Evolutionary conservation across 2,888 invertebrate species (phyloP).

Genomic region (Drosophila nr. perissopoda): DNA sequence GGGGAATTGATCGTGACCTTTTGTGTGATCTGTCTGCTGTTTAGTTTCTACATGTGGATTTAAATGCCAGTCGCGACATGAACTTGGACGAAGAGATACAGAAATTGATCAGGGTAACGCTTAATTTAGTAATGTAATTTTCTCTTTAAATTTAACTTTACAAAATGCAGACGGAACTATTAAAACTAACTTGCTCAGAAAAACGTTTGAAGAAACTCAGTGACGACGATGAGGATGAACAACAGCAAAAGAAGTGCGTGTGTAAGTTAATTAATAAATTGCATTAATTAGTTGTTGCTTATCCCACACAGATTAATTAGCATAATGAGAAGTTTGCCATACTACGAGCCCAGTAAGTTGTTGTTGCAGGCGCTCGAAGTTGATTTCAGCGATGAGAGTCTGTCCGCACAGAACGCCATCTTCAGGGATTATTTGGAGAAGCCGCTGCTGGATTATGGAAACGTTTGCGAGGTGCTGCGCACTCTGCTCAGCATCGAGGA

Average conservation of each 20-base stretch:
- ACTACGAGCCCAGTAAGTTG: slow-evolving; percentile 35
- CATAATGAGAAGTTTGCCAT: slow-evolving; percentile 23
- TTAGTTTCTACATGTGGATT: slow-evolving; percentile 4
- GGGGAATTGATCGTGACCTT: neutral
- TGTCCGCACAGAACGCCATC: slow-evolving; percentile 3
- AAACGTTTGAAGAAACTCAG: neutral
- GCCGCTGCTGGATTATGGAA: slow-evolving; percentile 46
- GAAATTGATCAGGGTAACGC: slow-evolving; percentile 6
- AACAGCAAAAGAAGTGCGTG: slow-evolving; percentile 24
- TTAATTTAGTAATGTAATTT: neutral
- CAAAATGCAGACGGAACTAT: slow-evolving; percentile 24
- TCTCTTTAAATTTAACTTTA: neutral
- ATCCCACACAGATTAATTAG: slow-evolving; percentile 20
- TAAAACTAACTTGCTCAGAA: neutral
- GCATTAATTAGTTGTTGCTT: neutral
- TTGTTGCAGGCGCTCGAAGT: slow-evolving; percentile 43
- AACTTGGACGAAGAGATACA: neutral
- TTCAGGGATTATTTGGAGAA: slow-evolving; percentile 55
- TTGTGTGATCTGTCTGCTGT: neutral
- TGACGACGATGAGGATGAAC: slow-evolving; percentile 15
- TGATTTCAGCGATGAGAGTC: slow-evolving; percentile 39
- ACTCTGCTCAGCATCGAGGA: slow-evolving; percentile 80
- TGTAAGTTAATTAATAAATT: too few species aligned
- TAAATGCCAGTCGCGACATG: slow-evolving; percentile 4
- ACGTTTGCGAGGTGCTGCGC: slow-evolving; percentile 62